Percentiles rank a stretch among this genome's conserved stretches.
phyloP scores from a whole-genome alignment of 2,113 vertebrate species.

The zebrafish (Danio rerio) region DNA sequence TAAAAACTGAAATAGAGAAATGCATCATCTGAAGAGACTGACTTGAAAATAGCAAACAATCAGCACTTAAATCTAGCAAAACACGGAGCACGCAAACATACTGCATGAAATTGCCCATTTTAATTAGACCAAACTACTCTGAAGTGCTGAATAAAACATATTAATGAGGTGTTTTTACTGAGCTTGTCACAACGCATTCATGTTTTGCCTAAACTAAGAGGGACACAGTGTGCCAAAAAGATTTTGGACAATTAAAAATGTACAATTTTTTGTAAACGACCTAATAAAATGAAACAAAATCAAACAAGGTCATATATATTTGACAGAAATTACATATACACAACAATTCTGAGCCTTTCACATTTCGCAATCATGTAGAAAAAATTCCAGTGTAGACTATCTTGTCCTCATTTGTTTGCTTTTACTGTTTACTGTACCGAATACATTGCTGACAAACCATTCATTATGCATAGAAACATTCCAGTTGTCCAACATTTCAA shows the following conservation, averaged over 20 bases:
- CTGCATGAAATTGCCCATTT: not conserved
- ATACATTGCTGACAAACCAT: no score
- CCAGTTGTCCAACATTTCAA: no score
- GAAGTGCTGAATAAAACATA: conserved; percentile 15
- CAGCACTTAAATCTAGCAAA: not conserved
- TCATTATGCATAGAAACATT: no score
- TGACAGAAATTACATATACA: no score
- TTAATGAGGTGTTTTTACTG: conserved; percentile 6
- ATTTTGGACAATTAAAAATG: not conserved
- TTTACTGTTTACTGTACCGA: no score
- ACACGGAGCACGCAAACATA: not conserved
- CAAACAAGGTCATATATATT: not conserved
- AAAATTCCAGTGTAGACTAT: no score
- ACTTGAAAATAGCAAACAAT: not conserved
- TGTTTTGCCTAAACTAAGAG: not conserved
- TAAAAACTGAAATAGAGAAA: not conserved
- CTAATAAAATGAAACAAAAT: not conserved
- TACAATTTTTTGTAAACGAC: not conserved
- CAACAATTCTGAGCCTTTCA: no score
- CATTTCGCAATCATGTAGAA: no score
- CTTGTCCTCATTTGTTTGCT: no score
- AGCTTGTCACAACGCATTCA: not conserved
- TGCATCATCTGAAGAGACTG: not conserved
- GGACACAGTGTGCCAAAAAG: not conserved
- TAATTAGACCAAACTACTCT: not conserved